Conservation (phyloP, 2,888 invertebrate species). For the Lepidocyrtoides sp. region DNA sequence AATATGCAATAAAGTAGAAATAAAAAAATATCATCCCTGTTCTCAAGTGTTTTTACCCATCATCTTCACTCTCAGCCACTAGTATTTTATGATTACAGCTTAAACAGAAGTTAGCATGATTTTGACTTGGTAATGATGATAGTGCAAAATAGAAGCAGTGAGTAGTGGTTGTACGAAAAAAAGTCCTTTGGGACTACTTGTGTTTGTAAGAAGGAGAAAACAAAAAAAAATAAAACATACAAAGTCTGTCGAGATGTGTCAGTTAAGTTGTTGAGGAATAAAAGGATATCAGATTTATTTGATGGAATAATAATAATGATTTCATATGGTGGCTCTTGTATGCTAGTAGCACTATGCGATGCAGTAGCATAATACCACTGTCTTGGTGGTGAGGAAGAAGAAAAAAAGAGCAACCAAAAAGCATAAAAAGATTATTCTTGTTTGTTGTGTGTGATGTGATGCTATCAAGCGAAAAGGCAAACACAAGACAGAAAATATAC, state of each 20-base stretch:
- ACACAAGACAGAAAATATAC: constrained; percentile 21
- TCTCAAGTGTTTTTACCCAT: no score
- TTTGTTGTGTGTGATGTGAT: not conserved
- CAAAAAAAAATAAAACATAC: no score
- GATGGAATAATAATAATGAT: constrained; percentile 9
- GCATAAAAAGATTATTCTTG: not conserved
- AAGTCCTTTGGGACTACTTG: not conserved
- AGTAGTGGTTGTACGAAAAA: not conserved
- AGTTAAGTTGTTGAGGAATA: constrained; percentile 27
- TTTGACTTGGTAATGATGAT: not conserved
- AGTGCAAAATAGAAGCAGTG: not conserved
- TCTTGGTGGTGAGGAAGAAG: no score
- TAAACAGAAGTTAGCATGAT: no score
- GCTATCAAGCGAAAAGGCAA: constrained; percentile 52
- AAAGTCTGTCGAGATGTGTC: constrained; percentile 48
- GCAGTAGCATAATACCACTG: no score
- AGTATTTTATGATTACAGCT: no score
- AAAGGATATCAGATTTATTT: constrained; percentile 66
- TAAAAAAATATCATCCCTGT: no score
- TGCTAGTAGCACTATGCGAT: no score
- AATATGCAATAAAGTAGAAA: not conserved
- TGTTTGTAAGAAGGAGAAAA: not conserved
- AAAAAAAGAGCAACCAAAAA: not conserved
- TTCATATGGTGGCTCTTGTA: no score
- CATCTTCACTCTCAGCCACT: no score